phyloP scores from a whole-genome alignment of 2,888 invertebrate genomes.

The Lepidocyrtoides sp. region DNA sequence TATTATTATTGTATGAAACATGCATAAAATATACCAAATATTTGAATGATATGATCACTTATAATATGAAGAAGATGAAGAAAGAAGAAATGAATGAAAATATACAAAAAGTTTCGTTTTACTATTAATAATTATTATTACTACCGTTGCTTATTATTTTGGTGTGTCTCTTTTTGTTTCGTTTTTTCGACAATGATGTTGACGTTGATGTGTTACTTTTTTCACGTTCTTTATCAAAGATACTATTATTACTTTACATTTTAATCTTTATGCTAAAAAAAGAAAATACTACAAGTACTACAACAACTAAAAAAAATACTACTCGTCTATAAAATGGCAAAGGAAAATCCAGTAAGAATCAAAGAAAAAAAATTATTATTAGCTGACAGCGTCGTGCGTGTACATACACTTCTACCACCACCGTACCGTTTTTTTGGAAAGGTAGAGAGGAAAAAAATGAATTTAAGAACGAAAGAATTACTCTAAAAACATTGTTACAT shows the following conservation, averaged over 20 bases:
- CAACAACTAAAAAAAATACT: slow-evolving; percentile 36
- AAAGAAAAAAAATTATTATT: slow-evolving; percentile 50
- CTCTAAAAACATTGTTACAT: slow-evolving; percentile 16
- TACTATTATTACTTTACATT: slow-evolving; percentile 1
- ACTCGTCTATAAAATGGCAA: slow-evolving; percentile 15
- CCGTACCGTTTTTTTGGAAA: slow-evolving; percentile 36
- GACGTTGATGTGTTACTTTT: slow-evolving; percentile 74
- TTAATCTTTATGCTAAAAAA: not conserved
- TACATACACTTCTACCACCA: slow-evolving; percentile 50
- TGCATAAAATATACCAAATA: slow-evolving; percentile 45
- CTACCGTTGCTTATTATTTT: not conserved
- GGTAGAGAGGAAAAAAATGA: slow-evolving; percentile 34
- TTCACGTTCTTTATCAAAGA: slow-evolving; percentile 74
- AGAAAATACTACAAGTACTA: slow-evolving; percentile 28
- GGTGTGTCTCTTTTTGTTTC: slow-evolving; percentile 63
- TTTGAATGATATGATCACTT: slow-evolving; percentile 29
- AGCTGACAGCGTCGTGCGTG: slow-evolving; percentile 60
- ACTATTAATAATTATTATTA: slow-evolving; percentile 29
- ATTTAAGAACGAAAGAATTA: slow-evolving; percentile 23
- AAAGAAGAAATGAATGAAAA: slow-evolving; percentile 32
- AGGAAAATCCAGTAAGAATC: slow-evolving; percentile 24
- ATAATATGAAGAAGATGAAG: slow-evolving; percentile 21
- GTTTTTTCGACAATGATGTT: slow-evolving; percentile 54
- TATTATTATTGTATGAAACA: slow-evolving; percentile 57
- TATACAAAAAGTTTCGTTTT: slow-evolving; percentile 46